Evolutionary conservation across 2,888 invertebrate species (phyloP).

Genomic region (Clivina fossor): DNA sequence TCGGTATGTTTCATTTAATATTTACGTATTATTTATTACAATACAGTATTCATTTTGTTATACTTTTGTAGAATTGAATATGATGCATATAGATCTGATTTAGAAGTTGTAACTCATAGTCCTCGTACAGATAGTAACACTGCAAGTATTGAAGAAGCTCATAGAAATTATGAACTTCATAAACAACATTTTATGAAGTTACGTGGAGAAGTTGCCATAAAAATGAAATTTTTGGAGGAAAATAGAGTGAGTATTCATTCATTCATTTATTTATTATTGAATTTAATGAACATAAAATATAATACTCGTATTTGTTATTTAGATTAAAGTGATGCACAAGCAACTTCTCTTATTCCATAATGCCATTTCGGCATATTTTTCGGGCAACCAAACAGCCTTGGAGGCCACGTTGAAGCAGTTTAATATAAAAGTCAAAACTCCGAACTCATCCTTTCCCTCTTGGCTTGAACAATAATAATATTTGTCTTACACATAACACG

Average conservation of each 20-base stretch:
- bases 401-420: conserved; percentile 95
- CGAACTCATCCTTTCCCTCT: conserved; percentile 74
- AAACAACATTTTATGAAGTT: conserved; percentile 91
- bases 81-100: conserved; percentile 95
- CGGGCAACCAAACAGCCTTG: conserved; percentile 90
- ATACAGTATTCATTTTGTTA: not conserved
- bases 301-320: conserved; percentile 36
- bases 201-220: conserved; percentile 90
- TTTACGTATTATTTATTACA: not conserved
- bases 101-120: conserved; percentile 76
- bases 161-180: conserved; percentile 79
- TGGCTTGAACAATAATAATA: conserved; percentile 74
- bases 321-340: conserved; percentile 99
- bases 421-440: conserved; percentile 84
- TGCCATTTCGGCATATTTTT: conserved; percentile 95
- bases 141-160: conserved; percentile 74
- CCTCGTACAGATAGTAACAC: conserved; percentile 59
- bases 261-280: too few species aligned
- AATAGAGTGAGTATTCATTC: conserved; percentile 75
- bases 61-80: conserved; percentile 70
- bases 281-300: conserved; percentile 3
- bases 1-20: conserved; percentile 53
- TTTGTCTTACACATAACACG: not conserved
- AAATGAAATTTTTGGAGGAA: conserved; percentile 95
- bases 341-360: conserved; percentile 94